Evolutionary conservation across 2,888 invertebrate genomes (phyloP).

Genomic region (Athripsodes cinereus): DNA sequence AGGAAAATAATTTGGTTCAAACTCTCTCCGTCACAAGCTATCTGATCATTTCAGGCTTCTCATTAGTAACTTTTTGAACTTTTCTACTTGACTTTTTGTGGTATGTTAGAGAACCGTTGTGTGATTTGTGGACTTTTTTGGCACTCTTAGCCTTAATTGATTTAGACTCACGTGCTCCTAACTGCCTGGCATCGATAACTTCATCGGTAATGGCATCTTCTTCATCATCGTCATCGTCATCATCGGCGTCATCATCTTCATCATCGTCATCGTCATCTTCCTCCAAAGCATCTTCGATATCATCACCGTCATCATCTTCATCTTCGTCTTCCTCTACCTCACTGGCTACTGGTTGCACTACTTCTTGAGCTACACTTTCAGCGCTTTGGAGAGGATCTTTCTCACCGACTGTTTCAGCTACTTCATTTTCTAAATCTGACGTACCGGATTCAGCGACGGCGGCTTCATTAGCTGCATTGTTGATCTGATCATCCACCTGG

Average conservation of each 20-base stretch:
- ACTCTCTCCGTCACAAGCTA: conserved; percentile 33
- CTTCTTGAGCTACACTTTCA: conserved; percentile 30
- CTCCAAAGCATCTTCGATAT: conserved; percentile 51
- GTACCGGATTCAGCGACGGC: conserved; percentile 36
- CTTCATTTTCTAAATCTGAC: conserved; percentile 30
- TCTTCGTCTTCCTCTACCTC: conserved; percentile 37
- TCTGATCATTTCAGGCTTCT: conserved; percentile 51
- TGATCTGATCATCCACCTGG: conserved; percentile 25
- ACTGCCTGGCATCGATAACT: conserved; percentile 60
- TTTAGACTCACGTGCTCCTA: conserved; percentile 82
- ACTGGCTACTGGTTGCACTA: conserved; percentile 33
- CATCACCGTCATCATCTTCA: conserved; percentile 55
- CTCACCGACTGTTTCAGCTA: conserved; percentile 41
- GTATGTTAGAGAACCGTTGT: conserved; percentile 35
- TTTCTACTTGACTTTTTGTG: conserved; percentile 33
- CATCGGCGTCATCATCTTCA: conserved; percentile 61
- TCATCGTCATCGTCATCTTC: conserved; percentile 58
- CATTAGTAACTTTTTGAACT: conserved; percentile 31
- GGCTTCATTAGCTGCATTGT: conserved; percentile 31
- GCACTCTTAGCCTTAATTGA: conserved; percentile 49
- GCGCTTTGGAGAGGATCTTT: conserved; percentile 38
- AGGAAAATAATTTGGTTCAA: neutral
- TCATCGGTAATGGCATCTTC: conserved; percentile 61
- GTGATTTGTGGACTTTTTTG: conserved; percentile 39
- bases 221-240: conserved; percentile 59